Evolutionary conservation across 1,140 invertebrate species (phyloP), one percentile per base, ranked within the genome.

Genomic region (Wasmannia auropunctata): DNA sequence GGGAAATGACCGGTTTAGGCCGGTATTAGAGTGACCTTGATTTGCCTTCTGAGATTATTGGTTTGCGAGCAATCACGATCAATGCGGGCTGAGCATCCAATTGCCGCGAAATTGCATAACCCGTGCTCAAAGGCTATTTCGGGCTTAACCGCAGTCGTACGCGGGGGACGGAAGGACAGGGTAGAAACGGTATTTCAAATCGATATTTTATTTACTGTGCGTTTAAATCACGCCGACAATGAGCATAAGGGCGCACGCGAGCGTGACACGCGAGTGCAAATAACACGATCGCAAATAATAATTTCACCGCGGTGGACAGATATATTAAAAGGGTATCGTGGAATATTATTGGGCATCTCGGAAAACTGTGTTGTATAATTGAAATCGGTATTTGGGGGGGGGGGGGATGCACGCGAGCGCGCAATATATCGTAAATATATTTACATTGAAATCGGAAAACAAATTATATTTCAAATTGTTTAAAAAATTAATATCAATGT

Each of bases 1-100:
- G 16, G 25, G 62, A 37, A 69, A 54, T 67, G 16, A 69, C 22
- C n/a, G n/a, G 62, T 69, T 80, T 54, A 67, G 31, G 19, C 43
- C n/a, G 14, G 8, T n/a, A 69, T 69, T 43, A 69, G 43, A 80
- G 34, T 31, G 62, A 69, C 62, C 77, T 80, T 80, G 49, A 67
- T 80, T 51, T 28, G 62, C 77, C 69, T 80, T 80, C 77, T 80
- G 77, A 80, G 77, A 80, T 69, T 80, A 69, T 54, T 69, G 62
- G 62, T 80, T 54, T n/a, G 62, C 62, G 51, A 54, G 43, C 46
- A 69, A 69, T 69, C 31, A n/a, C 62, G 77, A 80, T 80, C 77
- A 37, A 69, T 54, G 34, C 46, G 58, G n/a, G 77, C 77, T n/a
- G 77, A 80, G 19, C 43, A 14, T 80, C 77, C 77, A 69, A 69